Evolutionary conservation across 2,888 invertebrate genomes (phyloP), one percentile per base, ranked within the genome.

Genomic region (Pseudococcus longispinus): DNA sequence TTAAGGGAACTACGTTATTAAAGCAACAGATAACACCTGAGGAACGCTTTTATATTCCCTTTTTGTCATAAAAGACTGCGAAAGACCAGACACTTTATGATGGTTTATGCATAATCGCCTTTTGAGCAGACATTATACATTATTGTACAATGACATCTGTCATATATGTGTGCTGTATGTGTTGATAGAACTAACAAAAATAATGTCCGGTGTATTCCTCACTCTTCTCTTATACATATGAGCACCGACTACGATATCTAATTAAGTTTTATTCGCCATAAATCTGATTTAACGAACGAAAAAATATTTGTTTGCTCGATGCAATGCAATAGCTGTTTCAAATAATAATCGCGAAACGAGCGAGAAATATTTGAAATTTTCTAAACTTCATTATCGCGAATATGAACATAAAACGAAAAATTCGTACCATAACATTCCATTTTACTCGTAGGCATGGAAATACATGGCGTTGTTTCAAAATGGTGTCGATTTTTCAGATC

Each of bases 1-100:
- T 37, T 37, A 23, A 51, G 51, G 51, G 51, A 51, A n/a, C 18
- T 51, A 5, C 46, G 46, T 3, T 23, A 60, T 60, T 29, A 70
- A 70, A 70, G 70, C 70, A 70, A 70, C 70, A 70, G 70, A 70
- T 70, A 70, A 70, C 70, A 70, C 70, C 70, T 70, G 70, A 70
- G 70, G 15, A 15, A 70, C 29, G 29, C 18, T 29, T 18, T 26
- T 29, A 70, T 60, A 23, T 60, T 60, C 20, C 11, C 20, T 60
- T 60, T 60, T 60, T 60, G 60, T 9, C 60, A 60, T 23, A 23
- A 60, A 51, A 60, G 13, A 60, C 23, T 55, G n/a, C 55, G n/a
- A 51, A 5, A 60, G 9, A 11, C 60, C 60, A 60, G n/a, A 55
- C 60, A 60, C n/a, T 51, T 18, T 51, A 51, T 51, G 51, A 13